Percentiles rank a stretch among this genome's conserved stretches.
These are phyloP conservation scores for Rhodeus uyekii DNA, from an alignment of 2,797 vertebrate genomes.

Conservation along the genomic window DNA sequence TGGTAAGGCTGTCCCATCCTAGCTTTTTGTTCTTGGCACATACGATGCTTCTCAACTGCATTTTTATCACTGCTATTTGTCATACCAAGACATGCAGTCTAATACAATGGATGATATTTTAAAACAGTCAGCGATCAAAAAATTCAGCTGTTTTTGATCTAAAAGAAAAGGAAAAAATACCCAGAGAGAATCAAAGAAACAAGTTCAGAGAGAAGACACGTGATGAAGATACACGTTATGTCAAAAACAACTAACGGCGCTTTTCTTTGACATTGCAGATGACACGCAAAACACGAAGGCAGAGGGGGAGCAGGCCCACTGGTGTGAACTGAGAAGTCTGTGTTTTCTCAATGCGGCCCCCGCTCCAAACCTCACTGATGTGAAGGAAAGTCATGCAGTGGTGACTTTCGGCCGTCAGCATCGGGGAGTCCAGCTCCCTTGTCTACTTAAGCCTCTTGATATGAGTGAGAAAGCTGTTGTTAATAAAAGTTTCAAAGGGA, in stretches of 20 bases:
- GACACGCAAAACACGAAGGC: constrained; percentile 53
- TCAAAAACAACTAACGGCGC: constrained; percentile 38
- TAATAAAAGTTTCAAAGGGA: constrained; percentile 76
- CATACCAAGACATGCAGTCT: constrained; percentile 10
- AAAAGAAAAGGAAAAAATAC: not conserved
- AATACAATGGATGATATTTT: constrained; percentile 25
- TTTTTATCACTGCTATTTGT: constrained; percentile 33
- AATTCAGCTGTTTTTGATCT: constrained; percentile 19
- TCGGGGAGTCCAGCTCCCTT: constrained; percentile 57
- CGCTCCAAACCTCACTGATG: constrained; percentile 49
- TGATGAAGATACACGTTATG: constrained; percentile 51
- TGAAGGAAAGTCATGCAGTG: constrained; percentile 53
- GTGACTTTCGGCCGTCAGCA: constrained; percentile 57
- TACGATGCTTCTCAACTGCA: constrained; percentile 45
- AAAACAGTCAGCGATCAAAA: not conserved
- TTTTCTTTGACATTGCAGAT: constrained; percentile 49
- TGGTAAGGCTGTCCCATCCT: constrained; percentile 29
- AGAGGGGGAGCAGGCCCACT: constrained; percentile 48
- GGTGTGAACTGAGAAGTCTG: constrained; percentile 57
- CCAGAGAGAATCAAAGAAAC: constrained; percentile 18
- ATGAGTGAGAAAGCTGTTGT: constrained; percentile 71
- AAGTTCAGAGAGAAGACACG: constrained; percentile 22
- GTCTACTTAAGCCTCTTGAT: constrained; percentile 58
- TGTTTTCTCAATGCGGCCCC: constrained; percentile 57
- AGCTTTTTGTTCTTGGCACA: constrained; percentile 28